A percentile compares a stretch with the other conserved stretches of the same genome.
These are phyloP conservation scores for Platycnemis pennipes DNA, from an alignment of 2,888 invertebrate species.

Conservation along the genomic window DNA sequence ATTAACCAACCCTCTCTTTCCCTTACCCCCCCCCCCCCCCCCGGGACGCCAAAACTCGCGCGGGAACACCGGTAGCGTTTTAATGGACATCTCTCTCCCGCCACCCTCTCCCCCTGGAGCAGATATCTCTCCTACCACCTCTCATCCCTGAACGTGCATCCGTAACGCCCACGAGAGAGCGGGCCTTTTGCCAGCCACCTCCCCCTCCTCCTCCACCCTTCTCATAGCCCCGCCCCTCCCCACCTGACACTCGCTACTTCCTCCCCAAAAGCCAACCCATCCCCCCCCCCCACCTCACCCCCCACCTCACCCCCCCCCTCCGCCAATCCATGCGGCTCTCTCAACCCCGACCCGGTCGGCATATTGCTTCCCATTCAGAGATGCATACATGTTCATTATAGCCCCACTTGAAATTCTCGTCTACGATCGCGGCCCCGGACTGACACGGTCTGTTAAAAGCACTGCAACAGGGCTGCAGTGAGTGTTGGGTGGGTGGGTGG, in stretches of 20 bases:
- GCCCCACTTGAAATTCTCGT: slow-evolving; percentile 52
- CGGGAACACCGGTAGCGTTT: slow-evolving; percentile 7
- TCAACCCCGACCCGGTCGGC: too few species aligned
- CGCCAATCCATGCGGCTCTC: too few species aligned
- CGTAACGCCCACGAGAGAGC: background rate
- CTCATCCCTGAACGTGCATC: background rate
- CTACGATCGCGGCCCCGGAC: background rate
- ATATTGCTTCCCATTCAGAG: slow-evolving; percentile 38
- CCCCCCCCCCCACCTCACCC: background rate
- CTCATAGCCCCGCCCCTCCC: background rate
- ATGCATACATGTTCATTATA: slow-evolving; percentile 57
- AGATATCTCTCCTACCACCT: background rate
- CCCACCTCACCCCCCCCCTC: background rate
- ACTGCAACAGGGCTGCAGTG: slow-evolving; percentile 34
- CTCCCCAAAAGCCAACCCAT: background rate
- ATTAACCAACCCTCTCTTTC: background rate
- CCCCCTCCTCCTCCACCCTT: background rate
- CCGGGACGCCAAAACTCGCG: background rate
- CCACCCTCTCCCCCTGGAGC: background rate
- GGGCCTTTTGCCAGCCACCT: background rate
- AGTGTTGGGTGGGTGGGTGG: background rate
- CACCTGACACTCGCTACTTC: background rate
- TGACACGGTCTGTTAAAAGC: slow-evolving; percentile 1
- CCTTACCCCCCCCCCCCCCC: too few species aligned
- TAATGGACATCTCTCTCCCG: background rate